A percentile compares a stretch with the other conserved stretches of the same genome.
Evolutionary conservation across 2,888 invertebrate genomes (phyloP).

Genomic region (Disparrhopalites patrizii): DNA sequence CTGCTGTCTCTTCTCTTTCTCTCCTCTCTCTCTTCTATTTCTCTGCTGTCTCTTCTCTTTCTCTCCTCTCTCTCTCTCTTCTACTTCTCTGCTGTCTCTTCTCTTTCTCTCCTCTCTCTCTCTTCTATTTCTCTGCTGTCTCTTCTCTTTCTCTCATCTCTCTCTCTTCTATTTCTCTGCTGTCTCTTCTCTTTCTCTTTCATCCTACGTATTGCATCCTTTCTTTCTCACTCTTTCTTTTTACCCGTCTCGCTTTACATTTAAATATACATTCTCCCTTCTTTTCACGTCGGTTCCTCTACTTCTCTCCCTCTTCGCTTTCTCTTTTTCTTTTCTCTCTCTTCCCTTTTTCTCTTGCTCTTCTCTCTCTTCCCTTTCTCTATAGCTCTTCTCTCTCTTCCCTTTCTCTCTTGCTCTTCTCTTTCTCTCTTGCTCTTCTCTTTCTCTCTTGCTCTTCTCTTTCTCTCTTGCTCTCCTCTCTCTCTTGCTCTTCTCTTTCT

Average conservation of each 20-base stretch:
- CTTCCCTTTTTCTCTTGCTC: neutral
- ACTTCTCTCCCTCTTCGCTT: no score
- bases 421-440: no score
- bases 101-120: constrained; percentile 4
- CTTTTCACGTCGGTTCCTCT: no score
- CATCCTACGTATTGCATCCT: neutral
- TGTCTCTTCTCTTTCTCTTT: neutral
- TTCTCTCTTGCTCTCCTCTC: no score
- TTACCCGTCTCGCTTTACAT: neutral
- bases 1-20: no score
- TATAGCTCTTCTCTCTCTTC: no score
- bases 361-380: neutral
- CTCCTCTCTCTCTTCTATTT: neutral
- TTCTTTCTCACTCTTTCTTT: neutral
- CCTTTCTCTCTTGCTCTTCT: no score
- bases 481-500: no score
- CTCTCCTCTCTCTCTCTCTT: constrained; percentile 1
- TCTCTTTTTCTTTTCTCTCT: neutral
- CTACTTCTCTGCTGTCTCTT: neutral
- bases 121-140: neutral
- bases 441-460: no score
- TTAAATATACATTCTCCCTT: neutral
- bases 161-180: neutral
- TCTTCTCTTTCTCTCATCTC: constrained; percentile 8
- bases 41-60: constrained; percentile 18